phyloP scores from a whole-genome alignment of 2,888 invertebrate genomes.

The Theodoxus fluviatilis region DNA sequence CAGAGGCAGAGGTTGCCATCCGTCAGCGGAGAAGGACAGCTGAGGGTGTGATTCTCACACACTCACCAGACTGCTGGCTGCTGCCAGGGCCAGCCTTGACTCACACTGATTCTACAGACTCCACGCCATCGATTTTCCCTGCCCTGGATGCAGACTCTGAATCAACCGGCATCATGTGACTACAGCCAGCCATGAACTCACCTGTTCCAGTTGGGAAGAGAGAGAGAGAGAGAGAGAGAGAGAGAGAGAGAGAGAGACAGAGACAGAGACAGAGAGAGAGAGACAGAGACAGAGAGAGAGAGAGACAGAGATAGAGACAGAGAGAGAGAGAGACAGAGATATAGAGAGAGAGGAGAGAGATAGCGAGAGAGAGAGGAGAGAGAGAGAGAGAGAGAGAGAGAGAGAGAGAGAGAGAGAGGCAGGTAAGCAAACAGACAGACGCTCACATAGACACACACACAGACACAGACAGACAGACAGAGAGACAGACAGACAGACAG shows the following conservation, averaged over 20 bases:
- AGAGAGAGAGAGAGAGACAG: neutral
- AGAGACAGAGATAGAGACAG: neutral
- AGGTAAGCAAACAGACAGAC: neutral
- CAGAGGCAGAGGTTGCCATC: too few relatives aligned
- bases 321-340: slow-evolving; percentile 12
- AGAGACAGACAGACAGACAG: slow-evolving; percentile 10
- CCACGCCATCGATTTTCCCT: neutral
- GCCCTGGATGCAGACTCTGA: too few relatives aligned
- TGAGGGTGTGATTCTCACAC: too few relatives aligned
- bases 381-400: neutral
- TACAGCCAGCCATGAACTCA: neutral
- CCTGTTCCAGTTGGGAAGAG: neutral
- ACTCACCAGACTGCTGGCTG: slow-evolving; percentile 4
- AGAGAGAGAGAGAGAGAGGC: neutral
- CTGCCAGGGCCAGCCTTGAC: neutral
- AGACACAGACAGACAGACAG: neutral
- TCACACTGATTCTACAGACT: neutral
- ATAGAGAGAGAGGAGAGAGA: neutral
- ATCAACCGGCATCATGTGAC: neutral
- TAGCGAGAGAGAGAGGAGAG: slow-evolving; percentile 2
- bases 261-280: neutral
- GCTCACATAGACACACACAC: neutral
- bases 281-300: slow-evolving; percentile 5
- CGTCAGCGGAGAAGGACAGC: too few relatives aligned
- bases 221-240: neutral